A percentile compares a stretch with the other conserved stretches of the same genome.
These are phyloP conservation scores for Pogonocherus hispidulus DNA, from an alignment of 2,888 invertebrate genomes.

Conservation along the genomic window DNA sequence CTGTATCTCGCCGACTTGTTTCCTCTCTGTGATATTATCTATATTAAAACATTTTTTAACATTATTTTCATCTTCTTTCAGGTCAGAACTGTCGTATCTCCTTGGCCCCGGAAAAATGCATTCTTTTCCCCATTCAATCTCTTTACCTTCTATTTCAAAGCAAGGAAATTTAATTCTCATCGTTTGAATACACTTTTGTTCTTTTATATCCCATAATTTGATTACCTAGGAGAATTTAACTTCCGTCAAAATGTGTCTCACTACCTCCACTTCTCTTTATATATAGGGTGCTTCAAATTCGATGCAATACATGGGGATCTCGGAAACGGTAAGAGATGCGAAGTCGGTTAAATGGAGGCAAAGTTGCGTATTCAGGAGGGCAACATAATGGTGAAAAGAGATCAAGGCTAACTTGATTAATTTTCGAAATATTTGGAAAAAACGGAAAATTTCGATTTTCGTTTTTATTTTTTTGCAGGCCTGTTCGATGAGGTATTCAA, in stretches of 20 bases:
- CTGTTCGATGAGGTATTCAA: too few relatives aligned
- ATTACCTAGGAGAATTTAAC: constrained; percentile 67
- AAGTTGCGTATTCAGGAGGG: too few relatives aligned
- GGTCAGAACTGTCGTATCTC: constrained; percentile 34
- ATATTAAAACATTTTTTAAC: constrained; percentile 15
- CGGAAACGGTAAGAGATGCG: too few relatives aligned
- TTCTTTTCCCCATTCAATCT: constrained; percentile 72
- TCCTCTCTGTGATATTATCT: constrained; percentile 1
- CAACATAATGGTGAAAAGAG: too few relatives aligned
- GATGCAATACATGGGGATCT: too few relatives aligned
- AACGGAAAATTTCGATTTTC: too few relatives aligned
- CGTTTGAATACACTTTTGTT: constrained; percentile 73
- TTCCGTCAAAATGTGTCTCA: not conserved
- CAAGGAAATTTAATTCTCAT: constrained; percentile 73
- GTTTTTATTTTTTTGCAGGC: too few relatives aligned
- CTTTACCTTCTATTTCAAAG: constrained; percentile 72
- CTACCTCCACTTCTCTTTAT: not conserved
- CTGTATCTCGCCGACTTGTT: not conserved
- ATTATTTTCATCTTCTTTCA: constrained; percentile 25
- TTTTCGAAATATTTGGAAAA: too few relatives aligned
- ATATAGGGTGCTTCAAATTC: too few relatives aligned
- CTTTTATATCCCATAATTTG: constrained; percentile 74
- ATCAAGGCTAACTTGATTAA: too few relatives aligned
- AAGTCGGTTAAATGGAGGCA: too few relatives aligned
- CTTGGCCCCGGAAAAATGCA: constrained; percentile 73